Evolutionary conservation across 1,140 invertebrate species (phyloP).

Genomic region (Acromyrmex heyeri): DNA sequence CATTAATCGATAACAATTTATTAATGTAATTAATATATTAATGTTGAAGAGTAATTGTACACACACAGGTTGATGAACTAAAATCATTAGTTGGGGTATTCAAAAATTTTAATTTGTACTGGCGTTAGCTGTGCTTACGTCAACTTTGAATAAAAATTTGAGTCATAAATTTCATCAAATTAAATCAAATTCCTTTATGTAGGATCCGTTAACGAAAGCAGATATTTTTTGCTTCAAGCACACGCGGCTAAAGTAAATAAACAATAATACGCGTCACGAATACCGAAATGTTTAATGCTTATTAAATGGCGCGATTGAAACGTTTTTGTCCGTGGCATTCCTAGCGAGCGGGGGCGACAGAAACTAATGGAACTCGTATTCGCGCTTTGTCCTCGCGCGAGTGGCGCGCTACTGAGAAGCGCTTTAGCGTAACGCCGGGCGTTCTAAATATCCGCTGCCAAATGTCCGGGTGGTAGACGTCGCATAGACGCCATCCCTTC

Average conservation of each 20-base stretch:
- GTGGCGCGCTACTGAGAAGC: neutral
- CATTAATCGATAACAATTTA: neutral
- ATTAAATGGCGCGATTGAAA: conserved; percentile 12
- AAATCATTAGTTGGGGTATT: neutral
- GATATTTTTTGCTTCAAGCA: neutral
- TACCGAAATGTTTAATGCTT: neutral
- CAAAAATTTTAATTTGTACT: neutral
- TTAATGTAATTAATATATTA: conserved; percentile 1
- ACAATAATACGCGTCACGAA: neutral
- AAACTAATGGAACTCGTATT: conserved; percentile 37
- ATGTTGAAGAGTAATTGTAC: conserved; percentile 13
- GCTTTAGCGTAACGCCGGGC: conserved; percentile 29
- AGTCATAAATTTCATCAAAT: conserved; percentile 8
- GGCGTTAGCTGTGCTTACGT: neutral
- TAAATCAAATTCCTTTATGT: neutral
- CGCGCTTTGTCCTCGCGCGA: conserved; percentile 48
- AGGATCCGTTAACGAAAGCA: neutral
- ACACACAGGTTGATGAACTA: neutral
- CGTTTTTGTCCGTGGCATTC: neutral
- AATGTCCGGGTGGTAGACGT: conserved; percentile 54
- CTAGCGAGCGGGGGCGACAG: neutral
- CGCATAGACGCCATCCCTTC: conserved; percentile 65
- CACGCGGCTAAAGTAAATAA: conserved; percentile 19
- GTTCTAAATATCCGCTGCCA: conserved; percentile 71
- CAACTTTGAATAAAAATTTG: neutral